Evolutionary conservation across 1,140 invertebrate genomes (phyloP).

Genomic region (Drosophila sp.): DNA sequence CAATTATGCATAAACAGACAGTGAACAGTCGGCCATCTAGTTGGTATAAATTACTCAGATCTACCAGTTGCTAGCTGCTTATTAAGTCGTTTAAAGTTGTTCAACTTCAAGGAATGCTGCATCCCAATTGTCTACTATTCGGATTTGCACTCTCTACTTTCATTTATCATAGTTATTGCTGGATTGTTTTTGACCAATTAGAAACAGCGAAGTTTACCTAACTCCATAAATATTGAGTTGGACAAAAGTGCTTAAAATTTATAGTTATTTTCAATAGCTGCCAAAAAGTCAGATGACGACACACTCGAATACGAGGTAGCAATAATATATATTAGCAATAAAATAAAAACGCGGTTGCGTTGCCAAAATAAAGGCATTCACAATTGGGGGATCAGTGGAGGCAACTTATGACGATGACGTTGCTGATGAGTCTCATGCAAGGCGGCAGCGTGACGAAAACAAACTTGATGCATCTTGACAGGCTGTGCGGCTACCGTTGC

Average conservation of each 20-base stretch:
- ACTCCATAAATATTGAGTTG: conserved; percentile 8
- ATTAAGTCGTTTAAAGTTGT: conserved; percentile 68
- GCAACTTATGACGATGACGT: conserved; percentile 21
- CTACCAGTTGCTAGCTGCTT: conserved; percentile 55
- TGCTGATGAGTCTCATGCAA: conserved; percentile 46
- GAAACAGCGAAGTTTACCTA: conserved; percentile 46
- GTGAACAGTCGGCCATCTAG: conserved; percentile 18
- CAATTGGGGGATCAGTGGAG: too few species aligned
- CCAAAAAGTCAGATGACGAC: conserved; percentile 45
- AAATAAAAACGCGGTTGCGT: conserved; percentile 47
- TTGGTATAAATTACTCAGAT: conserved; percentile 60
- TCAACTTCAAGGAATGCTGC: conserved; percentile 65
- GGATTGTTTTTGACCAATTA: conserved; percentile 38
- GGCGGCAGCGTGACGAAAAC: conserved; percentile 61
- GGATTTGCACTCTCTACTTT: neutral
- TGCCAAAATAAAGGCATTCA: conserved; percentile 41
- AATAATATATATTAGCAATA: conserved; percentile 45
- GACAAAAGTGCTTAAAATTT: conserved; percentile 12
- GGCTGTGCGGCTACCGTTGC: conserved; percentile 38
- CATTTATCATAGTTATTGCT: neutral
- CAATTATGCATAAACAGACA: conserved; percentile 60
- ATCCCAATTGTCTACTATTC: conserved; percentile 29
- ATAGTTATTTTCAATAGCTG: conserved; percentile 48
- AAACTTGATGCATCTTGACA: conserved; percentile 68
- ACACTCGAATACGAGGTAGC: conserved; percentile 4